Percentiles rank a stretch among this genome's conserved stretches.
phyloP scores from a whole-genome alignment of 2,888 invertebrate genomes.

The Agonopterix heracliana region DNA sequence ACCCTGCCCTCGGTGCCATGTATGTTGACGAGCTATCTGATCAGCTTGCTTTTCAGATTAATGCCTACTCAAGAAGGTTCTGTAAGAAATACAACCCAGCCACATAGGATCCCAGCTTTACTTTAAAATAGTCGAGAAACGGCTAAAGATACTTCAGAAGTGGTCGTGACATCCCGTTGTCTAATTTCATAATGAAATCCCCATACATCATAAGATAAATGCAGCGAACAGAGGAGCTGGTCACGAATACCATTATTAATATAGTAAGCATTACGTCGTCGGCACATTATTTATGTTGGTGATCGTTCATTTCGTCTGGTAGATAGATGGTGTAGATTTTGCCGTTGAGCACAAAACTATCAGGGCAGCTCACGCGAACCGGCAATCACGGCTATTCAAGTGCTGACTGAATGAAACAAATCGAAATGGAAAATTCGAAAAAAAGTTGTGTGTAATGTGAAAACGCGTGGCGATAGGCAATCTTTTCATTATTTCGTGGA shows the following conservation, averaged over 20 bases:
- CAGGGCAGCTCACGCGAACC: constrained; percentile 53
- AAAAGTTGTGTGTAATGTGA: constrained; percentile 11
- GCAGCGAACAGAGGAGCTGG: constrained; percentile 15
- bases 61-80: constrained; percentile 27
- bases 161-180: constrained; percentile 20
- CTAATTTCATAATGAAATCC: constrained; percentile 27
- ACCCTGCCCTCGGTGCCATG: too few species aligned
- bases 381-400: constrained; percentile 54
- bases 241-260: constrained; percentile 42
- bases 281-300: constrained; percentile 40
- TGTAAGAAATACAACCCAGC: constrained; percentile 6
- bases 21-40: constrained; percentile 32
- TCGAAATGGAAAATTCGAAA: constrained; percentile 36
- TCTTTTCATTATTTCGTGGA: constrained; percentile 22
- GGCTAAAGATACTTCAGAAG: not conserved
- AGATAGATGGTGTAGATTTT: constrained; percentile 36
- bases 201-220: constrained; percentile 24
- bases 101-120: not conserved
- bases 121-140: not conserved
- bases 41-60: constrained; percentile 40
- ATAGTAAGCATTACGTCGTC: constrained; percentile 38
- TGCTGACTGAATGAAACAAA: constrained; percentile 54
- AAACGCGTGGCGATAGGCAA: constrained; percentile 19
- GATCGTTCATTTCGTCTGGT: constrained; percentile 41
- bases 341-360: constrained; percentile 42